A percentile compares a stretch with the other conserved stretches of the same genome.
phyloP scores from a whole-genome alignment of 2,888 invertebrate species.

The Heliconius erato region DNA sequence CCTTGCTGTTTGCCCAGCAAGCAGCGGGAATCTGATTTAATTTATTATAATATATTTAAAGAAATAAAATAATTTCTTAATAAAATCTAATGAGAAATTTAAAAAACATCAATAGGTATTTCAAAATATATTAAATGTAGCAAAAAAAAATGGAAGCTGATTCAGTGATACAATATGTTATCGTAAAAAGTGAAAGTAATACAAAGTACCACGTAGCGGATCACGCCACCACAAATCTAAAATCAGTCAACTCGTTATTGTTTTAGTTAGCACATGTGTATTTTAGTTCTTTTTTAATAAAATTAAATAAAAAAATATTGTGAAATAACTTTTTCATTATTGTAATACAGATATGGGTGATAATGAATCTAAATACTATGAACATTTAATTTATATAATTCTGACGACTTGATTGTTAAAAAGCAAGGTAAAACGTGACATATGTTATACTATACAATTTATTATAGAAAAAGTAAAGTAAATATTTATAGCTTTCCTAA shows the following conservation, averaged over 20 bases:
- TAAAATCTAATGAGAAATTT: not conserved
- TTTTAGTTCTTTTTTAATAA: not conserved
- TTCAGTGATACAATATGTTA: not conserved
- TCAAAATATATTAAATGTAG: too few relatives aligned
- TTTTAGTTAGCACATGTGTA: conserved; percentile 19
- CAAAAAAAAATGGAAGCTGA: not conserved
- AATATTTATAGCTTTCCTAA: too few relatives aligned
- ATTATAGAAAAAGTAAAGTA: not conserved
- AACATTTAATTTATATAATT: conserved; percentile 1
- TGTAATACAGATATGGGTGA: conserved; percentile 7
- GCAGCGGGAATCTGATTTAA: too few relatives aligned
- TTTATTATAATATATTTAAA: not conserved
- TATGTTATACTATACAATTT: not conserved
- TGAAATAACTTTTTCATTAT: not conserved
- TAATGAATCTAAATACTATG: not conserved
- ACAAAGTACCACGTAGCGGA: conserved; percentile 20
- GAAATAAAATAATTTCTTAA: not conserved
- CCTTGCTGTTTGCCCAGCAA: too few relatives aligned
- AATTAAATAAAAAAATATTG: not conserved
- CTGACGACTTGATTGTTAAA: not conserved
- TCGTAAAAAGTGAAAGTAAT: conserved; percentile 28
- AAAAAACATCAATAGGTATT: not conserved
- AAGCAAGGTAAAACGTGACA: conserved; percentile 7
- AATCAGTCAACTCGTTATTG: conserved; percentile 13
- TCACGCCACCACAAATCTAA: conserved; percentile 16